phyloP scores from a whole-genome alignment of 2,797 vertebrate genomes.

The Echiichthys vipera region DNA sequence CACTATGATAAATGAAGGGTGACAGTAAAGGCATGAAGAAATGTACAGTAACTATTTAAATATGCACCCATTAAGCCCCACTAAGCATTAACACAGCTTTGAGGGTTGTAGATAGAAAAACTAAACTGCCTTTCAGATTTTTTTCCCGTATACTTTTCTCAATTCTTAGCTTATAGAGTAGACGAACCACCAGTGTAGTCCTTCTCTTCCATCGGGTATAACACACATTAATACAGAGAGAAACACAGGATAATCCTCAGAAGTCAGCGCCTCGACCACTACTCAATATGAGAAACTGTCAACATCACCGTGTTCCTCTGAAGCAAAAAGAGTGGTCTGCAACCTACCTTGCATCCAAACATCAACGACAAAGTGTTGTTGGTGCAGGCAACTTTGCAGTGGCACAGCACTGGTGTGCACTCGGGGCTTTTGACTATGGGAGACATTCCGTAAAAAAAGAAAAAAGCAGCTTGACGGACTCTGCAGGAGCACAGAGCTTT shows the following conservation, averaged over 20 bases:
- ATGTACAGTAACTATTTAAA: constrained; percentile 46
- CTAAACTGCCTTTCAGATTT: background rate
- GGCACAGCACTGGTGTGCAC: constrained; percentile 94
- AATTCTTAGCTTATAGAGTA: background rate
- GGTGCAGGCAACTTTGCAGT: constrained; percentile 97
- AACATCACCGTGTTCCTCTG: background rate
- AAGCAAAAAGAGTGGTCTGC: constrained; percentile 25
- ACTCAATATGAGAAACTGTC: background rate
- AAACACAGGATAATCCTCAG: background rate
- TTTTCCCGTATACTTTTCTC: background rate
- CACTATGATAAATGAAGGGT: constrained; percentile 40
- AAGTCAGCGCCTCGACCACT: background rate
- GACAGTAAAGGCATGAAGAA: constrained; percentile 46
- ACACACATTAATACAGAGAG: background rate
- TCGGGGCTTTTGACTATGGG: constrained; percentile 90
- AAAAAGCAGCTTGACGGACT: constrained; percentile 36
- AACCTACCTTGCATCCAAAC: constrained; percentile 98
- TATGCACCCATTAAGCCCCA: constrained; percentile 59
- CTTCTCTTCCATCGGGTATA: background rate
- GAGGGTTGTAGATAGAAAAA: constrained; percentile 34
- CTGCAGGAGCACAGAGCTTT: constrained; percentile 24
- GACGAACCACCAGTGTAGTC: background rate
- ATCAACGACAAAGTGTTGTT: constrained; percentile 96
- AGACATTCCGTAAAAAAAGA: constrained; percentile 90
- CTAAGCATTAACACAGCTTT: constrained; percentile 50